Evolutionary conservation across 2,888 invertebrate species (phyloP), one percentile per base, ranked within the genome.

Genomic region (Cistogaster globosa): DNA sequence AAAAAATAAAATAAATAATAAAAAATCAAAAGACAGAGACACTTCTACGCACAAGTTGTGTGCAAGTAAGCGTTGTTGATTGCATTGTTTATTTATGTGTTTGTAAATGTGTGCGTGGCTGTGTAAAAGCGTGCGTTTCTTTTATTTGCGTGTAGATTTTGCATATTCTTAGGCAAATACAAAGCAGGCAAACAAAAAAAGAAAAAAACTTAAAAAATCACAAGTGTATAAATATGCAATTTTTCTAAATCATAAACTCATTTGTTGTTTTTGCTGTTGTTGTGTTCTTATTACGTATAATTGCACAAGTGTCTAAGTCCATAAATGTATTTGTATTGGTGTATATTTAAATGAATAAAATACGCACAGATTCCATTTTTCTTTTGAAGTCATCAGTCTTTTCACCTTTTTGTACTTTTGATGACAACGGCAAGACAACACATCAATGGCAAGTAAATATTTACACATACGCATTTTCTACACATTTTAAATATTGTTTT

Each of bases 311-410:
- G 68, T 62, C 12, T 81, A 22, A 42, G 67, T 72, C 55, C 48
- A 62, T 68, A 68, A 36, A 62, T 55, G 36, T 55, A 57, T 22
- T 26, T 62, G 18, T 14, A 22, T 65, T 32, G 48, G 32, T 12
- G 16, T 62, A 20, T 26, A 68, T 53, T 68, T 38, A 68, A 60
- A 77, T 18, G 8, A 22, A 69, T 62, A 22, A 75, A n/a, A 72
- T 57, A 82, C 75, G 81, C 81, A 82, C 63, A 57, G 57, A 18
- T 20, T 63, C 58, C 8, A 5, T 32, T 5, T 57, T 71, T 65
- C 84, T 22, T 84, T 84, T 84, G 75, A 76, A 84, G 84, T 84
- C 76, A 69, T 69, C 81, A 76, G 68, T 69, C 81, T 82, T 82
- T 82, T 81, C 62, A 75, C 62, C 75, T 81, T 75, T 81, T 82